Conservation (phyloP, 2,888 invertebrate genomes). For the Pteria penguin region DNA sequence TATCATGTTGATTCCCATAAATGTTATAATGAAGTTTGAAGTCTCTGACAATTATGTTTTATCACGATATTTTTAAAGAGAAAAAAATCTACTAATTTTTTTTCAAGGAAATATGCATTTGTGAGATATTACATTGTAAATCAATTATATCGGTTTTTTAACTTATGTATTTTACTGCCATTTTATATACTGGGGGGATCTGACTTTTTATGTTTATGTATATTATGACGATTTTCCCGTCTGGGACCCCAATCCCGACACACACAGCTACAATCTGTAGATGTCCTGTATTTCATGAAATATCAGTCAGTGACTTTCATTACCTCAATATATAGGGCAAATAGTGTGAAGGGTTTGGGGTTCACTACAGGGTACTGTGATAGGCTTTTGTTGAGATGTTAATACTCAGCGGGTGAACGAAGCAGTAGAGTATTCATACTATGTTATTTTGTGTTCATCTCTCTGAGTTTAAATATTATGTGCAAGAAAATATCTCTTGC, state of each 20-base stretch:
- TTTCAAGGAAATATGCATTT: too few relatives aligned
- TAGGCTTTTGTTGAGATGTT: conserved; percentile 29
- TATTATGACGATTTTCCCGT: neutral
- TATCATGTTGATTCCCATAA: too few relatives aligned
- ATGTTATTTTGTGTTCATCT: conserved; percentile 8
- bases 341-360: conserved; percentile 3
- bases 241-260: neutral
- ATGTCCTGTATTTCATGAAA: conserved; percentile 4
- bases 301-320: neutral
- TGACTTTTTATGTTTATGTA: neutral
- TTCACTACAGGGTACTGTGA: conserved; percentile 27
- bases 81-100: too few relatives aligned
- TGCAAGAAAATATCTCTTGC: neutral
- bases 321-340: conserved; percentile 30
- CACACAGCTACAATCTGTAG: conserved; percentile 2
- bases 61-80: too few relatives aligned
- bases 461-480: neutral
- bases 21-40: too few relatives aligned
- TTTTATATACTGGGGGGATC: too few relatives aligned
- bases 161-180: too few relatives aligned
- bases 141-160: too few relatives aligned
- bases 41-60: too few relatives aligned
- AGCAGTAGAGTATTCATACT: neutral
- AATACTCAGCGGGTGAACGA: conserved; percentile 5
- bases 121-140: too few relatives aligned